Percentiles rank a stretch among this genome's conserved stretches.
These are phyloP conservation scores for Kryptolebias ocellatus DNA, from an alignment of 2,797 vertebrate genomes.

Conservation along the genomic window DNA sequence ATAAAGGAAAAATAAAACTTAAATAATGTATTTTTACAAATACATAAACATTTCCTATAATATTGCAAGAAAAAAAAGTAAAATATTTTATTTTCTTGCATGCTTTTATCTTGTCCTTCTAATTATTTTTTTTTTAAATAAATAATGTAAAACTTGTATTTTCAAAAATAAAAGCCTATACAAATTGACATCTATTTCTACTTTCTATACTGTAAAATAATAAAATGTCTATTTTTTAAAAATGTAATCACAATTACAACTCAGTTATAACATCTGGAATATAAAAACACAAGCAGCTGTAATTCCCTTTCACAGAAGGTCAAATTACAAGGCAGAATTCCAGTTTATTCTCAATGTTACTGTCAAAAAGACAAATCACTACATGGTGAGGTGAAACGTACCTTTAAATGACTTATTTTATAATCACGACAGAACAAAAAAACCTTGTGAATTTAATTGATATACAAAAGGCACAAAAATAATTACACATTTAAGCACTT, in stretches of 20 bases:
- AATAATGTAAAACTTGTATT: too few species aligned
- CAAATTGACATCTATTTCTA: too few species aligned
- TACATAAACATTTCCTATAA: not conserved
- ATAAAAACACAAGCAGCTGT: slow-evolving; percentile 68
- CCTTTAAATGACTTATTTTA: slow-evolving; percentile 14
- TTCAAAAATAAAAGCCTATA: too few species aligned
- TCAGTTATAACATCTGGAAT: slow-evolving; percentile 61
- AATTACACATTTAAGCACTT: not conserved
- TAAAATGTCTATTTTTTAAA: not conserved
- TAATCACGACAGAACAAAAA: not conserved
- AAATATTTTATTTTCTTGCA: too few species aligned
- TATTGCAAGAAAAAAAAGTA: too few species aligned
- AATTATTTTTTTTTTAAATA: too few species aligned
- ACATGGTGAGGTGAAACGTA: slow-evolving; percentile 41
- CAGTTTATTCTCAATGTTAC: slow-evolving; percentile 59
- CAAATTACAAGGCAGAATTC: slow-evolving; percentile 47
- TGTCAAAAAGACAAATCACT: slow-evolving; percentile 59
- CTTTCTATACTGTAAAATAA: too few species aligned
- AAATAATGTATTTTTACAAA: not conserved
- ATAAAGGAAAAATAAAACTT: slow-evolving; percentile 12
- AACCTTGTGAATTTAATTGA: not conserved
- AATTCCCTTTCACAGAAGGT: slow-evolving; percentile 64
- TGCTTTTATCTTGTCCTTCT: too few species aligned
- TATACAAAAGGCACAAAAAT: not conserved
- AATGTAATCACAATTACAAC: slow-evolving; percentile 61